These are phyloP conservation scores for Chouioia cunea DNA, from an alignment of 2,888 invertebrate genomes.

Conservation along the genomic window DNA sequence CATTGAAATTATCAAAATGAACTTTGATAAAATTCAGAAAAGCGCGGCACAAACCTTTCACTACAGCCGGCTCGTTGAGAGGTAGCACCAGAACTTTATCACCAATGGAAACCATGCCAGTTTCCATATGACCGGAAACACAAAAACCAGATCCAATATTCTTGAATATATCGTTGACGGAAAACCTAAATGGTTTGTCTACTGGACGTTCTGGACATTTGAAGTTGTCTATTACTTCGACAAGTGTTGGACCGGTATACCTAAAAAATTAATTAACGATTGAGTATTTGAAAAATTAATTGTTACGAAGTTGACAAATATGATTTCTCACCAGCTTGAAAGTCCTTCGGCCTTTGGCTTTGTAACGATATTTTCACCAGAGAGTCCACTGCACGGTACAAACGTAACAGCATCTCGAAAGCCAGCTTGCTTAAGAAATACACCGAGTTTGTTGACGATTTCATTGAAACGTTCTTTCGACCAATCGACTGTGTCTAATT, in stretches of 20 bases:
- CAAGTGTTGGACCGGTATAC: constrained; percentile 88
- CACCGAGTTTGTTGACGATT: constrained; percentile 84
- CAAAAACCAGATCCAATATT: constrained; percentile 91
- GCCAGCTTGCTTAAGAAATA: constrained; percentile 91
- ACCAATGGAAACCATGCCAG: constrained; percentile 87
- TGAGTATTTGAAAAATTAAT: not conserved
- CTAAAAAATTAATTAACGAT: constrained; percentile 58
- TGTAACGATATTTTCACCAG: constrained; percentile 90
- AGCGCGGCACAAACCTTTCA: constrained; percentile 75
- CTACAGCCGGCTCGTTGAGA: constrained; percentile 83
- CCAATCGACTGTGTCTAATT: constrained; percentile 97
- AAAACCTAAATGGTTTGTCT: constrained; percentile 89
- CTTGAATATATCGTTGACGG: constrained; percentile 96
- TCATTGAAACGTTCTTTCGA: constrained; percentile 90
- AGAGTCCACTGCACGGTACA: constrained; percentile 96
- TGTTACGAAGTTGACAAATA: not conserved
- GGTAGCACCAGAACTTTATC: constrained; percentile 92
- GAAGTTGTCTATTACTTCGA: constrained; percentile 89
- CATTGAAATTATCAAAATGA: not conserved
- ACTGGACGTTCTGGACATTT: constrained; percentile 89
- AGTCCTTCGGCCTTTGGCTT: constrained; percentile 76
- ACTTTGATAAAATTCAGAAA: not conserved
- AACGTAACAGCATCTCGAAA: constrained; percentile 91
- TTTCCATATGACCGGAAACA: constrained; percentile 91
- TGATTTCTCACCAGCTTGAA: constrained; percentile 71